Conservation (phyloP, 2,888 invertebrate genomes). For the Bellardia bayeri region DNA sequence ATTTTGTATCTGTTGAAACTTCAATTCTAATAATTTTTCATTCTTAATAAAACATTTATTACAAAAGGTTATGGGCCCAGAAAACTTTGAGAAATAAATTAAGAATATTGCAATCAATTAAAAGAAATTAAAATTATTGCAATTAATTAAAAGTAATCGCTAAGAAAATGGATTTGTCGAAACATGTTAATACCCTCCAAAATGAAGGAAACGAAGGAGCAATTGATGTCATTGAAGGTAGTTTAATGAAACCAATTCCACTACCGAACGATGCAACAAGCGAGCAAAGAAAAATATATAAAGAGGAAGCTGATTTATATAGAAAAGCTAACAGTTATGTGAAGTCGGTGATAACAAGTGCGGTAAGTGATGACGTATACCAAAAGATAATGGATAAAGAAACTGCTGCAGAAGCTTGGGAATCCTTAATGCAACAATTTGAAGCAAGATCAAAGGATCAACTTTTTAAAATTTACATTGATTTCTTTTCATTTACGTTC, state of each 20-base stretch:
- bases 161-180: not conserved
- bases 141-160: no score
- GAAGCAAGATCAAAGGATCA: constrained; percentile 77
- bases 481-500: constrained; percentile 79
- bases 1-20: no score
- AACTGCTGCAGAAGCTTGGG: no score
- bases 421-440: constrained; percentile 75
- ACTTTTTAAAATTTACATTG: constrained; percentile 78
- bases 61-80: constrained; percentile 28
- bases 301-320: constrained; percentile 64
- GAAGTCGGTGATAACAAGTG: constrained; percentile 79
- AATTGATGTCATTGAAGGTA: no score
- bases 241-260: no score
- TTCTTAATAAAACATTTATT: not conserved
- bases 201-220: not conserved
- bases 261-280: no score
- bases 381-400: no score
- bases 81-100: not conserved
- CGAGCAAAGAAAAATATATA: constrained; percentile 19
- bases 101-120: not conserved
- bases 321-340: constrained; percentile 80
- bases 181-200: constrained; percentile 5
- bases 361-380: constrained; percentile 78
- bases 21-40: no score
- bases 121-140: no score